Conservation (phyloP, 2,888 invertebrate genomes). For the Plebejus anna region DNA sequence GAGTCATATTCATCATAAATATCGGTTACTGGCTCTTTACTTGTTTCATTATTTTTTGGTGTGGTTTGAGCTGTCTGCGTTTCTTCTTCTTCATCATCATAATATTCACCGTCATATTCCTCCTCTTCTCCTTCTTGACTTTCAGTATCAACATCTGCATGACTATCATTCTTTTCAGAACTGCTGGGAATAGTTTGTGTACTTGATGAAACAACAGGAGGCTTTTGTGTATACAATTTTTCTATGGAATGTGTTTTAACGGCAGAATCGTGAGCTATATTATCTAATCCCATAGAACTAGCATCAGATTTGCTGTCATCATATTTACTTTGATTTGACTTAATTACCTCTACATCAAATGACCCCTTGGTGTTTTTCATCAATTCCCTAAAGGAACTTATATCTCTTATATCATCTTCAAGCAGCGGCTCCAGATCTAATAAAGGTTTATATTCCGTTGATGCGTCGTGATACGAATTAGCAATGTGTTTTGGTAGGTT, state of each 20-base stretch:
- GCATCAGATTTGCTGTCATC: conserved; percentile 70
- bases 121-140: conserved; percentile 45
- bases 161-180: conserved; percentile 24
- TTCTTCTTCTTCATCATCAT: conserved; percentile 68
- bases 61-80: conserved; percentile 52
- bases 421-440: conserved; percentile 79
- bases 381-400: conserved; percentile 69
- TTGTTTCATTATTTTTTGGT: conserved; percentile 41
- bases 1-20: conserved; percentile 72
- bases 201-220: conserved; percentile 40
- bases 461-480: conserved; percentile 52
- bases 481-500: conserved; percentile 48
- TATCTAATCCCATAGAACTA: conserved; percentile 65
- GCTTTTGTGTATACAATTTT: conserved; percentile 33
- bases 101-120: conserved; percentile 58
- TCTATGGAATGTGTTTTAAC: conserved; percentile 37
- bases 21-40: conserved; percentile 57
- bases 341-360: conserved; percentile 78
- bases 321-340: conserved; percentile 57
- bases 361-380: conserved; percentile 71
- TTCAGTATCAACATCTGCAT: conserved; percentile 40
- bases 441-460: conserved; percentile 73
- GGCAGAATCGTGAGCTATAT: conserved; percentile 51
- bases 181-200: conserved; percentile 33
- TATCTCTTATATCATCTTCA: conserved; percentile 79